Base-by-base conservation (phyloP, 2,888 invertebrate species). In the Capitulum mitella region DNA sequence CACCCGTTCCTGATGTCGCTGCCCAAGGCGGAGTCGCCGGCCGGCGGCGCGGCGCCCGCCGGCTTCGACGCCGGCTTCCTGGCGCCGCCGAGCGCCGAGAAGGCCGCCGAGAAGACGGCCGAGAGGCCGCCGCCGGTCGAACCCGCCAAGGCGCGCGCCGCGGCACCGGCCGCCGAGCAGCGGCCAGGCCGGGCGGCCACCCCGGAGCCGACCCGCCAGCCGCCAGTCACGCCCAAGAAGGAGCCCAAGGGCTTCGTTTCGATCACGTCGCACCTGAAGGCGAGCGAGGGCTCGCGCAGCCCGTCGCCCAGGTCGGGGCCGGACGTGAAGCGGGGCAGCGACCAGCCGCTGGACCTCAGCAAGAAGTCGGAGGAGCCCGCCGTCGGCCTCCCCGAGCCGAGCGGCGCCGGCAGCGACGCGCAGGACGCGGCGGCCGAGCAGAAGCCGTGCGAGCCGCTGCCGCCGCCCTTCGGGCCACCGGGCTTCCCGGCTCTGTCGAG, bases 1-100 rank as follows among this genome's bases (percentile, higher is more conserved):
- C 89, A 89, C 79, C 91, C 91, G 37, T 70, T 70, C 0, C 85
- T 92, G 43, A 85, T 91, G 16, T 92, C 92, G 82, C 90, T 90
- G 43, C 51, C 74, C 12, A 74, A 29, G 46, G 43, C n/a, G 54
- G 51, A 51, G 29, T 22, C 48, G 78, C 37, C 80, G 80, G 76
- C 80, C 80, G 12, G 80, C 79, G 26, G 78, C 76, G 58, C 75
- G 54, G 75, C 80, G 10, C 37, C 37, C 3, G 8, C 37, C 3
- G 26, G 3, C 16, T 26, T 37, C 26, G 26, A 26, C 19, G 26
- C 70, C 10, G 37, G 37, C 8, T 5, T 37, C 8, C 14, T 8
- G 26, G 26, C 70, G 22, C 34, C 16, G 34, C 34, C 19, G 19
- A 19, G 34, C 32, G 19, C 34, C 3, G 64, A 64, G 10, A 19